Conservation (phyloP, 2,113 vertebrate species). For the Odontesthes bonariensis region DNA sequence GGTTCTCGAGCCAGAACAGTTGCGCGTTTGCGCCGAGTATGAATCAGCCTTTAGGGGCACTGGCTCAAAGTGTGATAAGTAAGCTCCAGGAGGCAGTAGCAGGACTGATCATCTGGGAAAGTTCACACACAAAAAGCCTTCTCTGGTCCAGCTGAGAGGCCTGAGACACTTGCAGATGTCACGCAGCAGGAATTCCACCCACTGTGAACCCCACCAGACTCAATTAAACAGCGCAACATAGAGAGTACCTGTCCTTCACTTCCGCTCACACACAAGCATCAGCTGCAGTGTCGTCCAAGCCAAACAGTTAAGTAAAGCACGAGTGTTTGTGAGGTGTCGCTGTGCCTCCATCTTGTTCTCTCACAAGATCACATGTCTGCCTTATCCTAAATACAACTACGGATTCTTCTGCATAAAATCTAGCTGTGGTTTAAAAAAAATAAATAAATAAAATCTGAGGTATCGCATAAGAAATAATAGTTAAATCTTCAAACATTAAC, state of each 20-base stretch:
- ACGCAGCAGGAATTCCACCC: slow-evolving; percentile 49
- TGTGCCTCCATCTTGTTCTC: neutral
- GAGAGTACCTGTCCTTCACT: slow-evolving; percentile 18
- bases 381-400: too few species aligned
- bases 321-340: neutral
- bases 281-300: slow-evolving; percentile 12
- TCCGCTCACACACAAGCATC: neutral
- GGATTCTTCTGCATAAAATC: too few species aligned
- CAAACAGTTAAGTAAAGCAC: neutral
- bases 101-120: neutral
- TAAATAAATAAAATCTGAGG: too few species aligned
- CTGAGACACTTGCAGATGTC: slow-evolving; percentile 4
- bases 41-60: neutral
- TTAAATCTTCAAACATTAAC: too few species aligned
- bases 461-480: too few species aligned
- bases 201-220: neutral
- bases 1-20: too few species aligned
- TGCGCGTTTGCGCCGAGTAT: too few species aligned
- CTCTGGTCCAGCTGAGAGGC: slow-evolving; percentile 30
- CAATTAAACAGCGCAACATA: neutral
- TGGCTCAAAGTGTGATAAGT: neutral
- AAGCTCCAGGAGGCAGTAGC: neutral
- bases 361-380: neutral
- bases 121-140: slow-evolving; percentile 32
- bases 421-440: too few species aligned